Evolutionary conservation across 2,888 invertebrate genomes (phyloP).

Genomic region (Chrysolina americana): DNA sequence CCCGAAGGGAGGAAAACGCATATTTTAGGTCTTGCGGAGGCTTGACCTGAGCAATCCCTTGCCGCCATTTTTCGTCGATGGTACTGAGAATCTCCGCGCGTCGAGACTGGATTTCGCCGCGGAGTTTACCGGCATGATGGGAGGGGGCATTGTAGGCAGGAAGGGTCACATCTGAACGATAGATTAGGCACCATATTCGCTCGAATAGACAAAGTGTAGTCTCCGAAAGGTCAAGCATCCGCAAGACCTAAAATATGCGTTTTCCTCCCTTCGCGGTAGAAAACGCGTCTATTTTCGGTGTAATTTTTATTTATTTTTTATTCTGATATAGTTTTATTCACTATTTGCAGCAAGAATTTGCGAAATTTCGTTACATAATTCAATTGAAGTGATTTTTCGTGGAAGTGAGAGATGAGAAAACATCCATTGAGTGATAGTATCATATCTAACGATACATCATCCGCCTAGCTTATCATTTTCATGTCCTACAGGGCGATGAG

Average conservation of each 20-base stretch:
- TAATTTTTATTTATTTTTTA: no score
- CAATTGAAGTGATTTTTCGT: no score
- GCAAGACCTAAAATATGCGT: constrained; percentile 37
- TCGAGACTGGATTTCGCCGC: background rate
- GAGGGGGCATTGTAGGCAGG: no score
- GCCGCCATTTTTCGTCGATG: background rate
- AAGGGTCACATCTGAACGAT: background rate
- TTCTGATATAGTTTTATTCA: no score
- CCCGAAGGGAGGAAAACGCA: constrained; percentile 36
- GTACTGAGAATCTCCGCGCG: background rate
- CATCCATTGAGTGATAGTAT: no score
- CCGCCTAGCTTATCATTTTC: no score
- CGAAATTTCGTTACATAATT: no score
- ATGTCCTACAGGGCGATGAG: no score
- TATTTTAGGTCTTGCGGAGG: constrained; percentile 39
- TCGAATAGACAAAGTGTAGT: background rate
- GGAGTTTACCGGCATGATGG: background rate
- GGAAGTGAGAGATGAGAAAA: no score
- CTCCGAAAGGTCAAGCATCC: constrained; percentile 35
- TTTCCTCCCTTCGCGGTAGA: constrained; percentile 32
- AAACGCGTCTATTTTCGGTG: constrained; percentile 31
- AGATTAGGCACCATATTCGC: background rate
- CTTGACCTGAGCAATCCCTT: constrained; percentile 30
- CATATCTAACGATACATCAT: no score
- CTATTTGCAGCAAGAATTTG: no score